phyloP scores from a whole-genome alignment of 2,113 vertebrate genomes.

The Ochotona princeps region DNA sequence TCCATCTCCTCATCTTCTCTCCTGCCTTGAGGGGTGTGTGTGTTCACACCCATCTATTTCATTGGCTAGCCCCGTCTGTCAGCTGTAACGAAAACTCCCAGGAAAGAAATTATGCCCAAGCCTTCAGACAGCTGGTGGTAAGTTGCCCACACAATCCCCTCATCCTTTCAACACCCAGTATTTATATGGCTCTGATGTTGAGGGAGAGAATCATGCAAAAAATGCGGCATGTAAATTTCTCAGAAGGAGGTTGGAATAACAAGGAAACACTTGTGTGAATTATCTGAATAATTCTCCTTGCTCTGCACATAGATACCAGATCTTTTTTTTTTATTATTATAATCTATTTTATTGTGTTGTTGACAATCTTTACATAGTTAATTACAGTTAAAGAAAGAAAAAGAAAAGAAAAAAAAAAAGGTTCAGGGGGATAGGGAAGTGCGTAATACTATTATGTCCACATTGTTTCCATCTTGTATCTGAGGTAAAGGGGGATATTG shows the following conservation, averaged over 20 bases:
- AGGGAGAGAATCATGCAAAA: conserved; percentile 14
- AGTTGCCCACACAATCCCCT: conserved; percentile 60
- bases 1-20: not conserved
- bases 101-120: conserved; percentile 65
- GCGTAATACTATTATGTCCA: no score
- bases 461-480: no score
- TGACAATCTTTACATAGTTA: no score
- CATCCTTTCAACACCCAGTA: conserved; percentile 72
- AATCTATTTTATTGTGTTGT: no score
- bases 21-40: not conserved
- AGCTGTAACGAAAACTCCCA: conserved; percentile 70
- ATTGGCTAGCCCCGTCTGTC: conserved; percentile 54
- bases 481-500: no score
- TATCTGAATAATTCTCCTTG: conserved; percentile 31
- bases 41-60: conserved; percentile 13
- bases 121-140: conserved; percentile 73
- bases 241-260: not conserved
- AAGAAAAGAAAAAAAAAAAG: no score
- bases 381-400: no score
- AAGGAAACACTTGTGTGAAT: conserved; percentile 28
- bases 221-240: conserved; percentile 53
- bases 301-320: not conserved
- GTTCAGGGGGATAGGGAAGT: no score
- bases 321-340: no score
- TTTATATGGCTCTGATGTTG: conserved; percentile 52